Base-by-base conservation (phyloP, 2,797 vertebrate species). In the Gadopsis bispinosus region DNA sequence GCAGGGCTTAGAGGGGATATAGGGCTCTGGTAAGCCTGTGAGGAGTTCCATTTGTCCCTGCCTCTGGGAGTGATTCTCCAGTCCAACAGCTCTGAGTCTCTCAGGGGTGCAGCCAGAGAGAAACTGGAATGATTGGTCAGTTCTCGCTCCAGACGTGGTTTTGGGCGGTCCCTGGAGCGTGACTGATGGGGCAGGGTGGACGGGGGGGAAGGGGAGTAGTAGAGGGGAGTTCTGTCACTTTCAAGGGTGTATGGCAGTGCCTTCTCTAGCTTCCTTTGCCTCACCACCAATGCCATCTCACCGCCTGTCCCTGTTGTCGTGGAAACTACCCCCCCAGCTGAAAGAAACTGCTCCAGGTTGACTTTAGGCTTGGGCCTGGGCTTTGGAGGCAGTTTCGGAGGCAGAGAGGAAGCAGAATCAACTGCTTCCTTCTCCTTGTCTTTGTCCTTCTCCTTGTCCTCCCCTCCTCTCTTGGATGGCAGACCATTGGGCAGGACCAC, bases 401-500 rank as follows among this genome's bases (percentile, higher is more conserved):
- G 92, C 85, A 87, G 17, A n/a, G 92, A 79, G 9, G 88, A 84
- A 48, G 88, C 85, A 4, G 88, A 84, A 20, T 91, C 88, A 0
- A 75, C 69, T 3, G 47, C 77, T 20, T 88, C 91, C 81, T 89
- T 93, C 41, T 92, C 89, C 81, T 90, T 91, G 1, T 48, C 62
- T 22, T 50, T 92, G n/a, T 86, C 87, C 17, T 72, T 89, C 8
- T 91, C 87, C 47, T 85, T 92, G 2, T 86, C 87, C 14, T 89
- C 89, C 8, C 64, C 90, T 64, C 89, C 92, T 77, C 88, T 88
- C 61, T 93, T 94, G n/a, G 93, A 90, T 1, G 95, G 71, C 84
- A 96, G 68, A 72, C 96, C 84, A 43, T 96, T 78, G 86, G 96
- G 93, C 68, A 96, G 83, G 3, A 95, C 94, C 80, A 96, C 95